phyloP scores from a whole-genome alignment of 2,888 invertebrate species.

The Drosophila falleni region DNA sequence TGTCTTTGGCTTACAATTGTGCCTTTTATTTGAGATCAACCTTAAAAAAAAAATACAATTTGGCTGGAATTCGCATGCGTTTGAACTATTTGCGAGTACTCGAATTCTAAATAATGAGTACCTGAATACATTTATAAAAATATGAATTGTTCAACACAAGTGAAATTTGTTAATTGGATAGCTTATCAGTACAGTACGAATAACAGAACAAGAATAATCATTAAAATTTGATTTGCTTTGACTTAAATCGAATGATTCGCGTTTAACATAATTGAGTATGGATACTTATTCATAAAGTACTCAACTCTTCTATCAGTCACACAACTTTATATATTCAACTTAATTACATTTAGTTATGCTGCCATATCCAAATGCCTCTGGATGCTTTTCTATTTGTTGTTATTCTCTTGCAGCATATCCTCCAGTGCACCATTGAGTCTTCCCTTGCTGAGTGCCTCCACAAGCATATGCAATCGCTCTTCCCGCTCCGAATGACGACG shows the following conservation, averaged over 20 bases:
- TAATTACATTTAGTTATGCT: background rate
- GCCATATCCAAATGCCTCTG: background rate
- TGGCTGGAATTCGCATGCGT: conserved; percentile 42
- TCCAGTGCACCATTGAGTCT: conserved; percentile 84
- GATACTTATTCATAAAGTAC: conserved; percentile 16
- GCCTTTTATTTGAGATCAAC: conserved; percentile 15
- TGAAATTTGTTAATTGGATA: conserved; percentile 23
- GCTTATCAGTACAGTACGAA: conserved; percentile 9
- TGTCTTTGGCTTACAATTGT: conserved; percentile 8
- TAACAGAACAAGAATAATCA: conserved; percentile 16
- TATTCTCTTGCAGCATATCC: conserved; percentile 83
- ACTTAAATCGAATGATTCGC: conserved; percentile 2
- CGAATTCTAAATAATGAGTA: conserved; percentile 11
- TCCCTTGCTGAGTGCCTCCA: conserved; percentile 85
- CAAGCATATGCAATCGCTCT: conserved; percentile 85
- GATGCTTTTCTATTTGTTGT: conserved; percentile 80
- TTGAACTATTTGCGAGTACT: conserved; percentile 22
- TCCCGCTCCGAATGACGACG: conserved; percentile 85
- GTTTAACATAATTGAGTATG: conserved; percentile 8
- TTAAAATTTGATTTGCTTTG: conserved; percentile 35
- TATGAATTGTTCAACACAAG: conserved; percentile 39
- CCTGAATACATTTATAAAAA: conserved; percentile 25
- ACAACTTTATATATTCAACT: conserved; percentile 6
- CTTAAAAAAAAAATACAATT: conserved; percentile 25
- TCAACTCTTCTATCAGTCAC: conserved; percentile 34